phyloP scores from a whole-genome alignment of 2,797 vertebrate species.

The Periophthalmus magnuspinnatus region DNA sequence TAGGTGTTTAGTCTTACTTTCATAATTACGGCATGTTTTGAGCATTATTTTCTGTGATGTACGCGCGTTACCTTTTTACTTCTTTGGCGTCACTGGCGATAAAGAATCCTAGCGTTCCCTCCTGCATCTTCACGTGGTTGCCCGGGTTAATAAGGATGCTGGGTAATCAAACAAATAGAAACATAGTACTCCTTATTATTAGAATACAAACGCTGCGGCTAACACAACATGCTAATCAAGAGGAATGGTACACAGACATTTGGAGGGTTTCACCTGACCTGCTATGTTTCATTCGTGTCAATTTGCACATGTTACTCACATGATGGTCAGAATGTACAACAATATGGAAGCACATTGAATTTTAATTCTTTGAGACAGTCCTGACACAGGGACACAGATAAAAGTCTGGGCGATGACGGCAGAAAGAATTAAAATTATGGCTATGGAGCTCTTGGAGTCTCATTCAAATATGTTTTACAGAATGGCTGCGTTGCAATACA shows the following conservation, averaged over 20 bases:
- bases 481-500: constrained; percentile 42
- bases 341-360: constrained; percentile 60
- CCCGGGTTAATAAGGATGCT: constrained; percentile 99
- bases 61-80: constrained; percentile 90
- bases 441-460: constrained; percentile 58
- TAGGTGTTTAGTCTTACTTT: no score
- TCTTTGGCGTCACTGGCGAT: constrained; percentile 99
- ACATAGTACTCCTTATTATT: constrained; percentile 52
- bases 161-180: constrained; percentile 73
- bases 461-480: constrained; percentile 54
- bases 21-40: not conserved
- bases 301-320: constrained; percentile 54
- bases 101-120: constrained; percentile 99
- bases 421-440: constrained; percentile 67
- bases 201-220: constrained; percentile 34
- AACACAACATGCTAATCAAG: constrained; percentile 79
- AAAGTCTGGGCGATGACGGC: constrained; percentile 39
- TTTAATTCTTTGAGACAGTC: constrained; percentile 60
- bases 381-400: constrained; percentile 49
- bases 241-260: constrained; percentile 82
- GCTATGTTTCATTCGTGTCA: constrained; percentile 29
- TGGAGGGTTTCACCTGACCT: constrained; percentile 34
- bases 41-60: not conserved
- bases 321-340: constrained; percentile 65
- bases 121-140: constrained; percentile 98